Evolutionary conservation across 2,888 invertebrate genomes (phyloP).

Genomic region (Coelinius sp.): DNA sequence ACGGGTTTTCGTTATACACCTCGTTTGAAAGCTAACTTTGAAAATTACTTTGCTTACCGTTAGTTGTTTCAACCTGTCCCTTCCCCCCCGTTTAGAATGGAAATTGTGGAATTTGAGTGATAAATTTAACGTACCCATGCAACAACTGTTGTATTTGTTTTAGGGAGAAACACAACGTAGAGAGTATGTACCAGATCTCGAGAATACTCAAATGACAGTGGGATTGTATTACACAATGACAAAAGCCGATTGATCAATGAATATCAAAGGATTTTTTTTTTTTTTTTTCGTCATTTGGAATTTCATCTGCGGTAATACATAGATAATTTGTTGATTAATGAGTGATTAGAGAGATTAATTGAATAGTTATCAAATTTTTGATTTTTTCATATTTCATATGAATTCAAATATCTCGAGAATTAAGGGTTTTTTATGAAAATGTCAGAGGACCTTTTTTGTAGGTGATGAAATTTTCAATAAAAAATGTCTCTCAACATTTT

Average conservation of each 20-base stretch:
- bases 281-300: neutral
- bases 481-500: too few species aligned
- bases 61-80: conserved; percentile 25
- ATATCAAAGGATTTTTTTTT: neutral
- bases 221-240: neutral
- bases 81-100: conserved; percentile 35
- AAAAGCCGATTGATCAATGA: neutral
- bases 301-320: neutral
- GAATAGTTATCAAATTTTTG: too few species aligned
- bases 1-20: conserved; percentile 11
- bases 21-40: conserved; percentile 37
- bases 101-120: conserved; percentile 33
- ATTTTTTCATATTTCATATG: too few species aligned
- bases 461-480: too few species aligned
- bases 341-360: too few species aligned
- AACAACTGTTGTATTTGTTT: conserved; percentile 18
- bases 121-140: conserved; percentile 17
- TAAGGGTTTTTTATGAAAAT: too few species aligned
- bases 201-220: neutral
- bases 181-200: neutral
- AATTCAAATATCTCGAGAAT: too few species aligned
- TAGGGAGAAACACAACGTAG: neutral
- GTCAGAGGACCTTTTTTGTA: too few species aligned
- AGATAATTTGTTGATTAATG: too few species aligned
- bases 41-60: conserved; percentile 40